Evolutionary conservation across 1,140 invertebrate genomes (phyloP), one percentile per base, ranked within the genome.

Genomic region (Phortica variegata): DNA sequence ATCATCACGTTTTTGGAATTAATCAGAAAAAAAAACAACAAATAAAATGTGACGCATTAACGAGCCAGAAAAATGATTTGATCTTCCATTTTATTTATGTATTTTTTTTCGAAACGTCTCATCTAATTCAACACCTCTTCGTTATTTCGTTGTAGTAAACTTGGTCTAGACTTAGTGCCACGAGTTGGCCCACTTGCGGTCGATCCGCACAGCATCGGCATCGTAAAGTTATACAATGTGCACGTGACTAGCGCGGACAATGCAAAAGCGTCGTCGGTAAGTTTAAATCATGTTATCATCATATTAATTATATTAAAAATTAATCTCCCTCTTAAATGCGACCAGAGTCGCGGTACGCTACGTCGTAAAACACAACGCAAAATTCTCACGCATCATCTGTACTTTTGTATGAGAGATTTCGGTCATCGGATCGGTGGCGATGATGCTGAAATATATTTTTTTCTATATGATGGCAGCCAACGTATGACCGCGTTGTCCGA

Each of bases 111-210:
- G 57, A 55, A 57, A 36, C 44, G 23, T 49, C 37, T 43, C 32
- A 38, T 41, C 20, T 10, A 49, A 49, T 53, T 56, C 54, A 33
- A 16, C 58, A 71, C 52, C 3, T 21, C n/a, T n/a, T 34, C n/a
- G 37, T 29, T 37, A 45, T 54, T 52, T 42, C 19, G 39, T 88
- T 87, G 26, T 79, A 96, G 93, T 75, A 90, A 93, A 81, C 81
- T 97, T 7, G 91, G 90, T 0, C 77, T 97, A 58, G 95, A 97
- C 79, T 73, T 97, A 65, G 93, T 97, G 13, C 94, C 93, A 0
- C 80, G 92, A 26, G 84, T 89, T 58, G 90, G 91, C 26, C 84
- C 88, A 17, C 84, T 91, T 62, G 91, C 92, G 73, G 90, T 95
- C 3, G 90, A 95, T 77, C 87, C 91, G 16, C 89, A 92, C 57